Evolutionary conservation across 2,797 vertebrate genomes (phyloP), one percentile per base, ranked within the genome.

Genomic region (Hybognathus amarus): DNA sequence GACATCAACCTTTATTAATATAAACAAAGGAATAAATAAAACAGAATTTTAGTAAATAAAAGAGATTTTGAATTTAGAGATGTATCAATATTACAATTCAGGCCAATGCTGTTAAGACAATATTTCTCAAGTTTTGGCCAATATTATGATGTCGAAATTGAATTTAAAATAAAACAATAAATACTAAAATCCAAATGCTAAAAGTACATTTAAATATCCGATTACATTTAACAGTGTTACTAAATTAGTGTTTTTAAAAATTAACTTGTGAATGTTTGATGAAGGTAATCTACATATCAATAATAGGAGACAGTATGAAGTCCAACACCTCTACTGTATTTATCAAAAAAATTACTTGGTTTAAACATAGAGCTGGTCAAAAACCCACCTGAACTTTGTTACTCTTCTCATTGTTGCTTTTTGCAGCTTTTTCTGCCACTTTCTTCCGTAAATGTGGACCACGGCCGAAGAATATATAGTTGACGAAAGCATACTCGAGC

Each of bases 391-490:
- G 96, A 47, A 96, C 90, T 94, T 95, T 97, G 83, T 93, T 97
- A 93, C 94, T 94, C 80, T 95, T 97, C 88, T 97, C 88, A 0
- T 93, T 95, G 86, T 92, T 91, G 52, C 91, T 93, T 85, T 94
- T 96, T 50, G 96, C 95, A 71, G 95, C 91, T 84, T 95, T 97
- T 88, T 96, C 92, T 22, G 94, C 94, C 79, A 96, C 93, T 88
- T 97, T 97, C 91, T 98, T 98, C 90, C 96, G 95, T 77, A 92
- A 89, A 68, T 97, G 96, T 67, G 97, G 97, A 56, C 97, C 97
- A 88, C 97, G 97, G 27, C 97, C 97, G 33, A 98, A 98, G 93
- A 98, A 98, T 87, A 97, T 97, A 86, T 97, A 98, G 91, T 98
- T 98, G 86, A 98, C 97, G 77, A 98, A 97, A 64, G 97, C 97